phyloP scores from a whole-genome alignment of 2,888 invertebrate genomes.

The Thecocarcelia acutangulata region DNA sequence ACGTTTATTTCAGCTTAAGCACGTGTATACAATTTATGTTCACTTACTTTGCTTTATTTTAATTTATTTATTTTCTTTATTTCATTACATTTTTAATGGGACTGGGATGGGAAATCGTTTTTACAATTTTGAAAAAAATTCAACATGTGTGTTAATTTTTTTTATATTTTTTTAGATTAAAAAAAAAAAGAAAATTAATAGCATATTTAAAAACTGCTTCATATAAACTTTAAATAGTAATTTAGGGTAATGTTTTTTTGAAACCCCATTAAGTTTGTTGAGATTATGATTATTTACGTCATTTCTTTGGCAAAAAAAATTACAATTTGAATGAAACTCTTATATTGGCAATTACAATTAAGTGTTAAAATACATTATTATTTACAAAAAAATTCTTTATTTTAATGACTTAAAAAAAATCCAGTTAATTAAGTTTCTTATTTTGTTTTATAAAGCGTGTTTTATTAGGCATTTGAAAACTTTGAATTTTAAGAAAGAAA shows the following conservation, averaged over 20 bases:
- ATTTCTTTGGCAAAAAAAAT: no score
- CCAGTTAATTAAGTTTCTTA: no score
- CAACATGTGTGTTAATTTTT: constrained; percentile 55
- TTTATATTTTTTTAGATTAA: not conserved
- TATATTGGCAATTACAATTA: no score
- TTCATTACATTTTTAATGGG: constrained; percentile 44
- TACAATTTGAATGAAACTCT: no score
- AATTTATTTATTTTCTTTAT: constrained; percentile 3
- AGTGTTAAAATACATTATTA: no score
- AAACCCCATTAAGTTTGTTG: constrained; percentile 52
- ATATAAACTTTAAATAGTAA: constrained; percentile 1
- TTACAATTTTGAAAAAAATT: constrained; percentile 17
- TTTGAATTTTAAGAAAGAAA: no score
- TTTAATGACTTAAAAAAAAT: no score
- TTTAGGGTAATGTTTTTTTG: constrained; percentile 43
- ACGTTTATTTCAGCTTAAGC: constrained; percentile 63
- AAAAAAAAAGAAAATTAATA: constrained; percentile 12
- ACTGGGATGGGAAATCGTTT: constrained; percentile 41
- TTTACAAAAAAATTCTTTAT: no score
- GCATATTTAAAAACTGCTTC: constrained; percentile 36
- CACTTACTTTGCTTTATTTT: not conserved
- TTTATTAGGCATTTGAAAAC: no score
- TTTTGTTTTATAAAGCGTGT: no score
- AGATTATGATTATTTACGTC: constrained; percentile 65
- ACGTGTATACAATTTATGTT: constrained; percentile 66